Evolutionary conservation across 1,140 invertebrate genomes (phyloP).

Genomic region (Copidosoma floridanum): DNA sequence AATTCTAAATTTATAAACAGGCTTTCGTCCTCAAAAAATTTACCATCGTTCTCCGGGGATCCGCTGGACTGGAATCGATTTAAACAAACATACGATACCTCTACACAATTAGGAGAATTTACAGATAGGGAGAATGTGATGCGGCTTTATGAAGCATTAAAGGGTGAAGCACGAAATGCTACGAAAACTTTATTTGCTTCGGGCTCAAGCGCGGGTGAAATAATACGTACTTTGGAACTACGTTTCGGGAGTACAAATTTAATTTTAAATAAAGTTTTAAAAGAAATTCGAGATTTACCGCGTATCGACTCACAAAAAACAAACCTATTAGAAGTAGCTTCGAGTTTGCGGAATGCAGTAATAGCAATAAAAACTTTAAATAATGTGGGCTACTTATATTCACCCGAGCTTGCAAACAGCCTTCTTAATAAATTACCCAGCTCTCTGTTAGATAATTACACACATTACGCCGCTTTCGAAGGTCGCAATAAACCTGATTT

Average conservation of each 20-base stretch:
- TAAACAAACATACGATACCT: neutral
- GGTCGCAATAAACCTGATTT: neutral
- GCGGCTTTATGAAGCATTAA: neutral
- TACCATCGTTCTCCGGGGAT: neutral
- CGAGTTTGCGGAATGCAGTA: neutral
- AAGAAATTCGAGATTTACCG: constrained; percentile 1
- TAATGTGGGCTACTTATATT: constrained; percentile 4
- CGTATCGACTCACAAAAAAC: neutral
- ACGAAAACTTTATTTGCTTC: neutral
- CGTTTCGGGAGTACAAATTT: constrained; percentile 1
- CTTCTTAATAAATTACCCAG: neutral
- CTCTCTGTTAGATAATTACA: neutral
- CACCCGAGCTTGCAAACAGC: neutral
- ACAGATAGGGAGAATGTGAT: neutral
- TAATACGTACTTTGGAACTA: neutral
- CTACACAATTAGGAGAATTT: neutral
- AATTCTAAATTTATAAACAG: neutral
- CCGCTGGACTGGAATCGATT: neutral
- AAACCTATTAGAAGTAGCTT: neutral
- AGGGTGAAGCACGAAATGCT: neutral
- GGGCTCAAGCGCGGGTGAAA: neutral
- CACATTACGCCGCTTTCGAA: too few species aligned
- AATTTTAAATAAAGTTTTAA: constrained; percentile 1
- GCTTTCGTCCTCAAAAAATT: neutral
- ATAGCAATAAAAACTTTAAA: constrained; percentile 1